Base-by-base conservation (phyloP, 2,797 vertebrate genomes). In the Centroberyx gerrardi region DNA sequence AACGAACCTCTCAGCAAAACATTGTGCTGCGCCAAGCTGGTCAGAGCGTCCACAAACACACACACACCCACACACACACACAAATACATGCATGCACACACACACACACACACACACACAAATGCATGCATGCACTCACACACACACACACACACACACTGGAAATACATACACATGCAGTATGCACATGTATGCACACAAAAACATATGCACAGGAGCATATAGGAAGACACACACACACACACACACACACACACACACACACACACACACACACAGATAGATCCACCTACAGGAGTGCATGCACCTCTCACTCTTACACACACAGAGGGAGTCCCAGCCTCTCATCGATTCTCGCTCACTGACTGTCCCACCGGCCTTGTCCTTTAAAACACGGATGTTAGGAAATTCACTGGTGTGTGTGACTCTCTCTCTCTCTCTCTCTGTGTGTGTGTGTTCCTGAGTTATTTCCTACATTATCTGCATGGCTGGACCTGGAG, bases 281-380 rank as follows among this genome's bases (percentile, higher is more conserved):
- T 56, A 64, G 59, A 83, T 63, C 77, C 66, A 58, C 75, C 81
- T 67, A 52, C 55, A 36, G 52, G 2, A 48, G 42, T n/a, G 48
- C 52, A 68, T 83, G 86, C 62, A 62, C 79, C 78, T 64, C 48
- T 15, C 48, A 49, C 48, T 3, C 76, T 78, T 78, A 79, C 86
- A 86, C 75, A 92, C 76, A 62, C 85, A 61, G 61, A 8, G 75
- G 76, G 85, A 86, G 85, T 78, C 82, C 78, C 84, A 18, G 83
- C 90, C 88, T 90, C 83, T 88, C 93, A 95, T 95, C 92, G 95
- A 95, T 95, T 94, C 94, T 90, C 46, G 87, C 93, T 95, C 90
- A 80, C 84, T 91, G 86, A 85, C 64, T 88, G 89, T 93, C 93
- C 93, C 93, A 84, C 88, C 85, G 78, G 88, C 81, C 73, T 60